These are phyloP conservation scores for Triplophysa tibetana DNA, from an alignment of 2,113 vertebrate species.

Conservation along the genomic window DNA sequence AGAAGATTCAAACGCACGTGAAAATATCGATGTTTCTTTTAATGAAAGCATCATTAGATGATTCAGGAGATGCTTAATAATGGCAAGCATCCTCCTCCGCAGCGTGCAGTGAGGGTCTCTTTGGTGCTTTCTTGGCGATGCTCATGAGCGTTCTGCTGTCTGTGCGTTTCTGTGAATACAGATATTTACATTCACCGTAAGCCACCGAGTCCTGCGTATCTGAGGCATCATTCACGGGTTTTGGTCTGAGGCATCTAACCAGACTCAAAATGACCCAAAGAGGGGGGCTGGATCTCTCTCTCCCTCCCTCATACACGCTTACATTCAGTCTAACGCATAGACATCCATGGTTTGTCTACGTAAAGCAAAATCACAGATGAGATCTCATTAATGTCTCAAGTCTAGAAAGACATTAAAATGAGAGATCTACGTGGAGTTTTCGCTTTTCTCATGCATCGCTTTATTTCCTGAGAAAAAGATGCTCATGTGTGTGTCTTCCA, in stretches of 20 bases:
- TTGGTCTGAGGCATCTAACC: constrained; percentile 17
- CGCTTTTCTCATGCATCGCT: too few relatives aligned
- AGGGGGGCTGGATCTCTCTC: constrained; percentile 9
- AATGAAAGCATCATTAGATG: not conserved
- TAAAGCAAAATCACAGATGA: not conserved
- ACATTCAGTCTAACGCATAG: not conserved
- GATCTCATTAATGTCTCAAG: constrained; percentile 3
- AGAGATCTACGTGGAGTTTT: too few relatives aligned
- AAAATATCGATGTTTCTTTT: constrained; percentile 14
- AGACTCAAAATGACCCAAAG: not conserved
- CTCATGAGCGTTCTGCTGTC: constrained; percentile 5
- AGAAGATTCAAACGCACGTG: not conserved
- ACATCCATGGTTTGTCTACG: not conserved
- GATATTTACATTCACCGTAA: constrained; percentile 19
- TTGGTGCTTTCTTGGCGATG: not conserved
- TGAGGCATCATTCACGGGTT: constrained; percentile 12
- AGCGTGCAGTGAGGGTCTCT: not conserved
- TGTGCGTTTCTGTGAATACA: constrained; percentile 5
- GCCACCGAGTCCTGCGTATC: not conserved
- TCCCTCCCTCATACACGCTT: constrained; percentile 13
- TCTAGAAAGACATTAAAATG: not conserved
- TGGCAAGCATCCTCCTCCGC: not conserved
- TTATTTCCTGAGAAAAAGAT: not conserved
- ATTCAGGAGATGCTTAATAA: not conserved
- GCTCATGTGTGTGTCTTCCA: too few relatives aligned